Evolutionary conservation across 2,797 vertebrate species (phyloP).

Genomic region (Morelia viridis): DNA sequence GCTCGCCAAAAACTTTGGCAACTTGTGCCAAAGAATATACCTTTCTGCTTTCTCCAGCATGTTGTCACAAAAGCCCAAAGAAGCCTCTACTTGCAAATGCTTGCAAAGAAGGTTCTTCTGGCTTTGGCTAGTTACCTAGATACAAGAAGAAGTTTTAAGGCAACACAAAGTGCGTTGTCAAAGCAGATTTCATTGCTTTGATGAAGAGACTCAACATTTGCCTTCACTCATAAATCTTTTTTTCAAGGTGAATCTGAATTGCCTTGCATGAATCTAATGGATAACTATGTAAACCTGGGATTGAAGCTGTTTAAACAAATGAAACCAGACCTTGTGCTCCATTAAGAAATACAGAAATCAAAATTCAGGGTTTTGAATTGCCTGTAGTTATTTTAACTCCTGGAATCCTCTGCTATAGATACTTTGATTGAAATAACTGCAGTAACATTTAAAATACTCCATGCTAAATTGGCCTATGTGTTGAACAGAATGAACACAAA

Average conservation of each 20-base stretch:
- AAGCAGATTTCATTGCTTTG: background rate
- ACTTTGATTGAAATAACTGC: background rate
- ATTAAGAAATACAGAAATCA: background rate
- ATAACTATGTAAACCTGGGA: background rate
- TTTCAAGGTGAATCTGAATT: background rate
- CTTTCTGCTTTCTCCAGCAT: background rate
- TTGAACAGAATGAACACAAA: background rate
- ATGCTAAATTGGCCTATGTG: background rate
- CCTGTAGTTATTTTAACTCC: background rate
- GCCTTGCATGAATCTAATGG: background rate
- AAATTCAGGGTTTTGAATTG: background rate
- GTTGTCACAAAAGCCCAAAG: background rate
- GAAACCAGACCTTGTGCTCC: background rate
- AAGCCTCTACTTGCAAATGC: background rate
- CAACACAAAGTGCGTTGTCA: background rate
- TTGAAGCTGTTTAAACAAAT: background rate
- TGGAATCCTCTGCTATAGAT: background rate
- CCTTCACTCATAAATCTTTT: background rate
- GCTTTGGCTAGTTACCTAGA: background rate
- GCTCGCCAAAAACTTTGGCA: background rate
- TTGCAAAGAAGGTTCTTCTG: background rate
- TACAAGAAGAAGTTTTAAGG: background rate
- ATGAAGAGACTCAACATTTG: background rate
- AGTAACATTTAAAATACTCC: background rate
- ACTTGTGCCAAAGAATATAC: background rate